Conservation (phyloP, 2,113 vertebrate species). For the Nycticebus coucang region DNA sequence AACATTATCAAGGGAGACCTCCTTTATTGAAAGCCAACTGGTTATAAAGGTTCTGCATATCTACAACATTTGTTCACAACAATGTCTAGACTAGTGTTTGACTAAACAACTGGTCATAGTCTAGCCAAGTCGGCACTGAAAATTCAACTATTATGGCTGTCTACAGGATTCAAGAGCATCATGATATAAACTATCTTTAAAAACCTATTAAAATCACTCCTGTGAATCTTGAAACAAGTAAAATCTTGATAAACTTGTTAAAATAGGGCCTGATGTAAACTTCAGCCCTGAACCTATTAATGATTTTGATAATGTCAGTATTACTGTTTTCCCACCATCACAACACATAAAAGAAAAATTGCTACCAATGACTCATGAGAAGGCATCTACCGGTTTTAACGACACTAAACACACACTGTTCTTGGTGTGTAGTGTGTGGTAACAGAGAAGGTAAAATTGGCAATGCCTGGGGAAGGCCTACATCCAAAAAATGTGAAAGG, state of each 20-base stretch:
- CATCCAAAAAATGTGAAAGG: neutral
- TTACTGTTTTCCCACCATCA: neutral
- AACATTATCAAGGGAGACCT: neutral
- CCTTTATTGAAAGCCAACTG: neutral
- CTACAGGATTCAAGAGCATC: neutral
- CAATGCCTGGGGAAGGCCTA: neutral
- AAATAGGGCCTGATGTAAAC: neutral
- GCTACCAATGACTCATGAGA: neutral
- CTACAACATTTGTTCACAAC: neutral
- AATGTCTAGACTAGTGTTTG: neutral
- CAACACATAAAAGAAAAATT: neutral
- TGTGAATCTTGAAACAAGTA: neutral
- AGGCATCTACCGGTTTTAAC: neutral
- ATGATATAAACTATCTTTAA: neutral
- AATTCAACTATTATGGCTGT: neutral
- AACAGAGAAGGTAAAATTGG: neutral
- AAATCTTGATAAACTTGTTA: neutral
- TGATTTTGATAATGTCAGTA: neutral
- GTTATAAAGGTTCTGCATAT: neutral
- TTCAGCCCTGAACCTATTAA: neutral
- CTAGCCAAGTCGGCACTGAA: neutral
- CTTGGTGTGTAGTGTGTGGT: no score
- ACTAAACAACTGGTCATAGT: neutral
- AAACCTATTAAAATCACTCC: neutral
- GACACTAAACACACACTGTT: neutral